Percentiles rank a stretch among this genome's conserved stretches.
phyloP scores from a whole-genome alignment of 2,888 invertebrate species.

The Cephus rjabovi region DNA sequence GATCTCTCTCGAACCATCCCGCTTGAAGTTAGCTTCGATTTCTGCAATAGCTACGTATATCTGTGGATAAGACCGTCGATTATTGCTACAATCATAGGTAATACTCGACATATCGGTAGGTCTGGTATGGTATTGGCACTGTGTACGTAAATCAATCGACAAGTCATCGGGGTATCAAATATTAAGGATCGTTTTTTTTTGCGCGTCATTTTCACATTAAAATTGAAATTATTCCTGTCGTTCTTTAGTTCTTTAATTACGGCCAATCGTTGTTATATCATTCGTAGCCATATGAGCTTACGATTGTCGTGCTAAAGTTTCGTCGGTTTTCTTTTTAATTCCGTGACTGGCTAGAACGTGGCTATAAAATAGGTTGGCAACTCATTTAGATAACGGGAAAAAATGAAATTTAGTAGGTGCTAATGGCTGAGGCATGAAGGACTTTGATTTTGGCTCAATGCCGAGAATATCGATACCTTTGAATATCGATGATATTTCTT shows the following conservation, averaged over 20 bases:
- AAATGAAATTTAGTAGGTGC: constrained; percentile 2
- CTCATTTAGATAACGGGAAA: neutral
- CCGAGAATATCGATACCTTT: neutral
- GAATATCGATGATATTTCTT: constrained; percentile 4
- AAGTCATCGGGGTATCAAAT: neutral
- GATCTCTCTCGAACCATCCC: constrained; percentile 24
- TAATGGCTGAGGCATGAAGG: neutral
- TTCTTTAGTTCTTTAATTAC: neutral
- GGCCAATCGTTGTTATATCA: neutral
- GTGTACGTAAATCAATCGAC: neutral
- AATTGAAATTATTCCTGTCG: neutral
- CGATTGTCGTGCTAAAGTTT: neutral
- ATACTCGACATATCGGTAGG: neutral
- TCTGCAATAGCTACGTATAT: constrained; percentile 31
- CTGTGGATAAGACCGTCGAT: neutral
- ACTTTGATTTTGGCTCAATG: neutral
- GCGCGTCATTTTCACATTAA: neutral
- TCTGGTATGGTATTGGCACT: neutral
- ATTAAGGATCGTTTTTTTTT: neutral
- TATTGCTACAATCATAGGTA: neutral
- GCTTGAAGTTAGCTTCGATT: constrained; percentile 41
- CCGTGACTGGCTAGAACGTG: neutral
- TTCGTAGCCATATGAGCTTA: neutral
- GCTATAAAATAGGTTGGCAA: neutral
- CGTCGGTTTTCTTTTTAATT: neutral